A percentile compares a stretch with the other conserved stretches of the same genome.
Conservation (phyloP, 2,797 vertebrate species). For the Brachyrhaphis roseni region DNA sequence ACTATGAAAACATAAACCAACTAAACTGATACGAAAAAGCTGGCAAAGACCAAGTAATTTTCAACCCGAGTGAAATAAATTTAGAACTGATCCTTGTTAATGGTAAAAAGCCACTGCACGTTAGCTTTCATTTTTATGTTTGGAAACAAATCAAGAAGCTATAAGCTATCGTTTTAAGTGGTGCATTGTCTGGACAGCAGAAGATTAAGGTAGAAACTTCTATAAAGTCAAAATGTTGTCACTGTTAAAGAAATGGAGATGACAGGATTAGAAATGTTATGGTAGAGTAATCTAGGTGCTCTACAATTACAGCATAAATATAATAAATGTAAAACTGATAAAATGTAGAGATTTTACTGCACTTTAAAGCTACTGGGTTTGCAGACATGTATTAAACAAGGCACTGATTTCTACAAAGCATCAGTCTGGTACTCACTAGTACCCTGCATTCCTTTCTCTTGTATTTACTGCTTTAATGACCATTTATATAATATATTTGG, state of each 20-base stretch:
- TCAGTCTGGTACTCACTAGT: not conserved
- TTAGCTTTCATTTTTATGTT: not conserved
- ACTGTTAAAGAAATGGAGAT: not conserved
- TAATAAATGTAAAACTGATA: not conserved
- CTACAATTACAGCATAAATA: not conserved
- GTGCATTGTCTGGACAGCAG: not conserved
- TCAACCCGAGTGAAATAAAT: not conserved
- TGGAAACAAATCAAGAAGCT: not conserved
- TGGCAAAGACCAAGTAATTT: not conserved
- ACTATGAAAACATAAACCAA: not conserved
- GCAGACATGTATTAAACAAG: not conserved
- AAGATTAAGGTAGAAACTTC: not conserved
- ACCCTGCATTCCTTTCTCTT: not conserved
- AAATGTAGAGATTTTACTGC: not conserved
- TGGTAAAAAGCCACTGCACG: not conserved
- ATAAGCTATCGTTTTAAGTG: not conserved
- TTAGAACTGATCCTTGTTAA: not conserved
- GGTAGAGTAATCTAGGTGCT: not conserved
- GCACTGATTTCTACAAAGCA: not conserved
- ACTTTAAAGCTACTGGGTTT: not conserved
- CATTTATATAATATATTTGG: not conserved
- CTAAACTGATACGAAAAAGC: not conserved
- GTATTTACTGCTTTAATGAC: constrained; percentile 4
- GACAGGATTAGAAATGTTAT: not conserved
- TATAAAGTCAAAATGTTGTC: not conserved